phyloP scores from a whole-genome alignment of 2,888 invertebrate genomes.

The Pyrgus malvae region DNA sequence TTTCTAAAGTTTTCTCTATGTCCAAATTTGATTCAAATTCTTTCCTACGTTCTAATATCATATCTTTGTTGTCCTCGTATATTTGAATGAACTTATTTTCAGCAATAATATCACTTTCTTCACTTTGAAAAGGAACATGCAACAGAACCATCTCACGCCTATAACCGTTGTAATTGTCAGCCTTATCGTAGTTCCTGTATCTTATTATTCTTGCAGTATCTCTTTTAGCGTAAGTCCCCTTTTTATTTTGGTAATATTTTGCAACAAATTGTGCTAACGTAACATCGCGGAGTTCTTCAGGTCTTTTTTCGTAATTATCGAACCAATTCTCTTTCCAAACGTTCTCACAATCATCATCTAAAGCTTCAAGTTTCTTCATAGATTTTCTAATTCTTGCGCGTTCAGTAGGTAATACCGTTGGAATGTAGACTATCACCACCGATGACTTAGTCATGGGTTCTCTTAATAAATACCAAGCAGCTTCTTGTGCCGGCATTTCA shows the following conservation, averaged over 20 bases:
- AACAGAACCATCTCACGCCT: conserved; percentile 50
- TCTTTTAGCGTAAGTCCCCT: conserved; percentile 36
- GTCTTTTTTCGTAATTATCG: conserved; percentile 53
- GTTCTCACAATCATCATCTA: conserved; percentile 45
- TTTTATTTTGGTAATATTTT: conserved; percentile 39
- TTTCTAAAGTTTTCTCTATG: conserved; percentile 41
- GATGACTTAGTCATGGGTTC: conserved; percentile 36
- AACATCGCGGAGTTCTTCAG: conserved; percentile 43
- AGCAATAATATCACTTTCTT: conserved; percentile 47
- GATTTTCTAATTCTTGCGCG: conserved; percentile 43
- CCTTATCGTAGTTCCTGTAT: conserved; percentile 51
- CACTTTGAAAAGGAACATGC: conserved; percentile 50
- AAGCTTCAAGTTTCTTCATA: conserved; percentile 41
- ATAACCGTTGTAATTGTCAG: conserved; percentile 46
- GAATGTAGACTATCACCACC: conserved; percentile 33
- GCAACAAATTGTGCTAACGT: conserved; percentile 52
- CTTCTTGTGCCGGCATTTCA: conserved; percentile 24
- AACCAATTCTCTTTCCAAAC: conserved; percentile 58
- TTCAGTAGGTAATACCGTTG: conserved; percentile 45
- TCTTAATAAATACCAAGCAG: conserved; percentile 42
- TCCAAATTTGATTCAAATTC: conserved; percentile 48
- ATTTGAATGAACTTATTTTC: conserved; percentile 31
- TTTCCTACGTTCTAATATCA: conserved; percentile 40
- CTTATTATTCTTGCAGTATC: conserved; percentile 44
- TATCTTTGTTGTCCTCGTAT: conserved; percentile 42